A percentile compares a stretch with the other conserved stretches of the same genome.
Conservation (phyloP, 2,888 invertebrate genomes). For the Cheilosia grossa region DNA sequence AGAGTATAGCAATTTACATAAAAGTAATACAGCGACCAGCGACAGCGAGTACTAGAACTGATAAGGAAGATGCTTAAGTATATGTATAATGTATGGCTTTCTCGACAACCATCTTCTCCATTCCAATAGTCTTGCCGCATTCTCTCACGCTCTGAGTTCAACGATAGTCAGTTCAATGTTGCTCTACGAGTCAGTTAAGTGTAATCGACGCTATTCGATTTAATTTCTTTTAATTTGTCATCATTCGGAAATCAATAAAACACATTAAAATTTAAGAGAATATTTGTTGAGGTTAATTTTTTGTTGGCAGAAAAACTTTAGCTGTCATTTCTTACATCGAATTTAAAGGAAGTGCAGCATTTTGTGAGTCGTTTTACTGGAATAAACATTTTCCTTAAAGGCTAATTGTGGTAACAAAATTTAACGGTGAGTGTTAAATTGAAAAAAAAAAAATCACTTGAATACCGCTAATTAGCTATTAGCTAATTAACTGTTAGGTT, state of each 20-base stretch:
- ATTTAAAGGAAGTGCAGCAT: not conserved
- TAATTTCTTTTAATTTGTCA: slow-evolving; percentile 30
- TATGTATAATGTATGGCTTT: slow-evolving; percentile 26
- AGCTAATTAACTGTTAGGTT: slow-evolving; percentile 25
- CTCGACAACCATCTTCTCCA: slow-evolving; percentile 42
- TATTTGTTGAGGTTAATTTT: not conserved
- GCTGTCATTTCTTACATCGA: not conserved
- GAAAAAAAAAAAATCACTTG: slow-evolving; percentile 3
- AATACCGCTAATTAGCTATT: slow-evolving; percentile 28
- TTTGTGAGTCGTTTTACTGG: not conserved
- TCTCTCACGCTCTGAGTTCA: slow-evolving; percentile 44
- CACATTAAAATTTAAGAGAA: slow-evolving; percentile 14
- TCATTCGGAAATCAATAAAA: slow-evolving; percentile 24
- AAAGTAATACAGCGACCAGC: not conserved
- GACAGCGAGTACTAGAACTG: slow-evolving; percentile 14
- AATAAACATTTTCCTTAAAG: slow-evolving; percentile 8
- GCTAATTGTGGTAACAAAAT: slow-evolving; percentile 2
- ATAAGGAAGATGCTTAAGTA: slow-evolving; percentile 28
- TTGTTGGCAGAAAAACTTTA: not conserved
- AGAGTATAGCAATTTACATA: slow-evolving; percentile 1
- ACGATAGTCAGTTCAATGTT: slow-evolving; percentile 56
- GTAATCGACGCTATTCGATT: slow-evolving; percentile 26
- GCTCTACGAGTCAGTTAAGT: slow-evolving; percentile 46
- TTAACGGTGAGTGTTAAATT: slow-evolving; percentile 47
- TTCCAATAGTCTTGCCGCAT: slow-evolving; percentile 35